A percentile compares a stretch with the other conserved stretches of the same genome.
phyloP scores from a whole-genome alignment of 1,140 invertebrate species.

The Scaptomyza pallida region DNA sequence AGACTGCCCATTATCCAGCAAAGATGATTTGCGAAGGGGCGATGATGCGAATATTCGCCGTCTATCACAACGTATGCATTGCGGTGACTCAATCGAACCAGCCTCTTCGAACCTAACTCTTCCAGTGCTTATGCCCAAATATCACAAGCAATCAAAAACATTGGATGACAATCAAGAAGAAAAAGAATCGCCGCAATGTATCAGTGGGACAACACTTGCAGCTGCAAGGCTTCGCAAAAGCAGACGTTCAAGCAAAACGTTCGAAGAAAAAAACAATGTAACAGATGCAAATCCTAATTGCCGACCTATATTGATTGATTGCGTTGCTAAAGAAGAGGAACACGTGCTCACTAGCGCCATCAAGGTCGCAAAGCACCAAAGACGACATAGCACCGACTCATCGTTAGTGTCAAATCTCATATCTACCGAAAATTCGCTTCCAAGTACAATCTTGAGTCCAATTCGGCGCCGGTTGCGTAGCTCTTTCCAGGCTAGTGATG shows the following conservation, averaged over 20 bases:
- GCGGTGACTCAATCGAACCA: conserved; percentile 26
- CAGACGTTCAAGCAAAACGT: not conserved
- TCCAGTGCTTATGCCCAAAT: conserved; percentile 35
- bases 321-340: not conserved
- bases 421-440: not conserved
- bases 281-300: too few species aligned
- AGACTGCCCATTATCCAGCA: not conserved
- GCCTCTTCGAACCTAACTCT: not conserved
- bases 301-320: conserved; percentile 26
- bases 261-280: not conserved
- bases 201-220: conserved; percentile 36
- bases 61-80: not conserved
- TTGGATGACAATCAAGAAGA: conserved; percentile 62
- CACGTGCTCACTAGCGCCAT: not conserved
- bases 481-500: not conserved
- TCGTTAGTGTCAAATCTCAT: not conserved
- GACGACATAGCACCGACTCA: not conserved
- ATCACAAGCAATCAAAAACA: conserved; percentile 18
- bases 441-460: conserved; percentile 3
- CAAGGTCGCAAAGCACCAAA: not conserved
- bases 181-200: not conserved
- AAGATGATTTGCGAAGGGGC: not conserved
- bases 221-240: not conserved
- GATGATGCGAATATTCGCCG: not conserved
- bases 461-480: not conserved